Base-by-base conservation (phyloP, 2,113 vertebrate genomes). In the Ageneiosus marmoratus region DNA sequence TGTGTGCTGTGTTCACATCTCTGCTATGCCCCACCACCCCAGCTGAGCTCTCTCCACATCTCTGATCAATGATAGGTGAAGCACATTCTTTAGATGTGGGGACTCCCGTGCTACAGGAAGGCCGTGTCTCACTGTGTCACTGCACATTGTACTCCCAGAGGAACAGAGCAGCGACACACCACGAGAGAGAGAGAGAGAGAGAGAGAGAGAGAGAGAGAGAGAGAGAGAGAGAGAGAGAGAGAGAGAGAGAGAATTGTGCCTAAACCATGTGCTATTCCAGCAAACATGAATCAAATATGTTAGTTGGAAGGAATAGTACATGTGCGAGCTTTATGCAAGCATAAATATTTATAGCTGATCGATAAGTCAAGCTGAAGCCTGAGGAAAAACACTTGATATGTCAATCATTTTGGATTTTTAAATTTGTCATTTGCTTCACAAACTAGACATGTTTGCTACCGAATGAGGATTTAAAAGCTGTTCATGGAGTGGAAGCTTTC, bases 21-120 rank as follows among this genome's bases (percentile, higher is more conserved):
- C 87, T 83, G 84, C 89, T 82, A 55, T 70, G 62, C 60, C 79
- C 74, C 34, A 27, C 24, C 86, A 74, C 74, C 60, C 86, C 91
- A 90, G 91, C 91, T 91, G 90, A 92, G 88, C 89, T 89, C 84
- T 83, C 15, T 76, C 79, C 73, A 86, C 75, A 81, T 87, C 84
- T 91, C 85, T 82, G 86, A 90, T 89, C 85, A 56, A 84, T 90
- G 91, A 91, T 89, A 93, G 90, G 88, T 81, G 77, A 90, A 88
- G 90, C 88, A 88, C 86, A 86, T 88, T 89, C 85, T 50, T 53
- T 50, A 84, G 87, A 89, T 85, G 83, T 67, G 84, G 84, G 87
- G 86, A 89, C 77, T 76, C 85, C 72, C 56, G 79, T 81, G 81
- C 88, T 88, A 76, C 80, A 84, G 89, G 90, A 89, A 89, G 92